These are phyloP conservation scores for Gyrodactylus salaris DNA, from an alignment of 1,140 invertebrate species.

Conservation along the genomic window DNA sequence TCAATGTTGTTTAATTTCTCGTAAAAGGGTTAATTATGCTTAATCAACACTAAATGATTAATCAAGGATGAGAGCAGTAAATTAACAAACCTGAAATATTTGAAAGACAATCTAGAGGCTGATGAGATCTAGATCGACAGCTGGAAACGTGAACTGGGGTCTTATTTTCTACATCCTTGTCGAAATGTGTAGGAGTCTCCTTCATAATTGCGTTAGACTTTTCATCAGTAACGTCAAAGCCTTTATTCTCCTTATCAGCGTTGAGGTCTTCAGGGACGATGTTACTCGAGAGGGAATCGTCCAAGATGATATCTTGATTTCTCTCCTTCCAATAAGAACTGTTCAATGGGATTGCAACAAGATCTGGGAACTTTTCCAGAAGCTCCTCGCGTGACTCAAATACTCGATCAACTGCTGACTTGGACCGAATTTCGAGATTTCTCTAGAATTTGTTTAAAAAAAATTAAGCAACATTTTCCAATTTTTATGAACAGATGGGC, in stretches of 20 bases:
- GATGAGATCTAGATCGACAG: background rate
- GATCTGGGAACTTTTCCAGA: background rate
- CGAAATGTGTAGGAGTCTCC: background rate
- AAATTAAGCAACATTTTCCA: too few relatives aligned
- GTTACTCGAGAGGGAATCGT: too few relatives aligned
- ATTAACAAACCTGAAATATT: background rate
- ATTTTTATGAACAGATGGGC: too few relatives aligned
- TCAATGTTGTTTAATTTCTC: background rate
- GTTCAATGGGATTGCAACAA: background rate
- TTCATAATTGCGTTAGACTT: too few relatives aligned
- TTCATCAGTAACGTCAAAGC: too few relatives aligned
- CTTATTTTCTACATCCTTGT: background rate
- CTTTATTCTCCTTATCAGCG: too few relatives aligned
- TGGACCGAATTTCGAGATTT: background rate
- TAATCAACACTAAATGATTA: too few relatives aligned
- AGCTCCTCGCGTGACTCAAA: background rate
- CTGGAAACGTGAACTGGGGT: background rate
- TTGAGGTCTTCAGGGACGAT: too few relatives aligned
- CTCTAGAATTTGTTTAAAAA: background rate
- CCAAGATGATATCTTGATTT: background rate
- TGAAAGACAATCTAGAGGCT: background rate
- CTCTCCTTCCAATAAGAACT: background rate
- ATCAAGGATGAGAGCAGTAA: too few relatives aligned
- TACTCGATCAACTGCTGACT: background rate
- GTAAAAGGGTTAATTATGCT: too few relatives aligned